Conservation (phyloP, 1,140 invertebrate genomes). For the Choristoneura fumiferana region DNA sequence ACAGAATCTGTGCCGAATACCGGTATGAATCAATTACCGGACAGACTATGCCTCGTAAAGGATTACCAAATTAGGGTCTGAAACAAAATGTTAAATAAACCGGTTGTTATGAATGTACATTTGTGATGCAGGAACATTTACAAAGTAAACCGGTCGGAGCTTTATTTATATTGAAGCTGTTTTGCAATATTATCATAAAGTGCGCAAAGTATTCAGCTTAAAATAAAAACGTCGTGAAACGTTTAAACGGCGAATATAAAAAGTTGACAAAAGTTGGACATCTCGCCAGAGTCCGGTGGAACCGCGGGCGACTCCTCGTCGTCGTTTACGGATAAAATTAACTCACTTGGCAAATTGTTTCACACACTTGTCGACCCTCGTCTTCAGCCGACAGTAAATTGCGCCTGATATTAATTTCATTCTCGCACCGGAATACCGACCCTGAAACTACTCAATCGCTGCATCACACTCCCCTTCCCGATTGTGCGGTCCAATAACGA, state of each 20-base stretch:
- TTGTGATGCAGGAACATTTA: not conserved
- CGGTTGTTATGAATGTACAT: not conserved
- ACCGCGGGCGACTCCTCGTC: not conserved
- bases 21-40: conserved; percentile 10
- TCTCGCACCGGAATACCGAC: conserved; percentile 23
- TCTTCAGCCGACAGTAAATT: conserved; percentile 38
- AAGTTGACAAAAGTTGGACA: not conserved
- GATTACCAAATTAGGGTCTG: conserved; percentile 4
- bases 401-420: conserved; percentile 39
- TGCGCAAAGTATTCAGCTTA: not conserved
- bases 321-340: conserved; percentile 30
- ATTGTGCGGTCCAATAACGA: too few species aligned
- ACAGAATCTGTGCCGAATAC: not conserved
- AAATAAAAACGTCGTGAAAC: conserved; percentile 5
- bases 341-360: conserved; percentile 55
- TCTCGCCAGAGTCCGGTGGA: not conserved
- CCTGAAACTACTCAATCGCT: conserved; percentile 2
- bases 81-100: not conserved
- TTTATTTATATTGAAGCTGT: not conserved
- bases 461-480: too few species aligned
- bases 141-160: too few species aligned
- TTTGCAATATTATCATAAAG: not conserved
- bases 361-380: conserved; percentile 54
- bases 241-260: not conserved
- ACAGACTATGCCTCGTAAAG: not conserved